Base-by-base conservation (phyloP, 2,888 invertebrate species). In the Schizotus pectinicornis region DNA sequence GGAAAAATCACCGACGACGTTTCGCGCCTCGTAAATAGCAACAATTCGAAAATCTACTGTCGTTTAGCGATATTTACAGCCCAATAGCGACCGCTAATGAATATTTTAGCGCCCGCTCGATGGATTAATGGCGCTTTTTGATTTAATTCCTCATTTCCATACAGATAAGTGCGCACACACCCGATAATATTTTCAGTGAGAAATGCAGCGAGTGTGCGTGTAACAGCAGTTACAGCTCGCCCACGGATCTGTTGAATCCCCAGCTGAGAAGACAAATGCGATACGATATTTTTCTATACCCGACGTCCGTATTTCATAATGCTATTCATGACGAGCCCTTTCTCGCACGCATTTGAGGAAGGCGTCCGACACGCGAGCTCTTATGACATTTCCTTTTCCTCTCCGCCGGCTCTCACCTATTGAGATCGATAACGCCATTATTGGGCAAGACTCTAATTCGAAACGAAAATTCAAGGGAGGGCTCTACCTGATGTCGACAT, bases 251-350 rank as follows among this genome's bases (percentile, higher is more conserved):
- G 59, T 47, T 56, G 45, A 63, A 65, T 64, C 63, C 66, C 70
- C 70, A 69, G 60, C 70, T 69, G 70, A 56, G 70, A 66, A 69
- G 69, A 69, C 68, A 68, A 70, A 69, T 70, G 68, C 56, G 65
- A 63, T 67, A 62, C 63, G 63, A 60, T 69, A 35, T 59, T 68
- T 67, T 69, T 68, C 64, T 67, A 64, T 59, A 56, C 54, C 37
- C 51, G 54, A 58, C 48, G 61, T 64, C 61, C 62, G 64, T 67
- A 64, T 61, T 64, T 67, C 64, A 63, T 67, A 64, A 67, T 68
- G 56, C 62, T 62, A 67, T 70, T 67, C 67, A 63, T 63, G 64
- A 60, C 67, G 61, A 62, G 59, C 62, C 64, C 61, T 55, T 64
- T 62, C 56, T 62, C 58, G 62, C 64, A 67, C 64, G 64, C 59